These are phyloP conservation scores for Macropus fuliginosus DNA, from an alignment of 2,797 vertebrate genomes.

Conservation along the genomic window DNA sequence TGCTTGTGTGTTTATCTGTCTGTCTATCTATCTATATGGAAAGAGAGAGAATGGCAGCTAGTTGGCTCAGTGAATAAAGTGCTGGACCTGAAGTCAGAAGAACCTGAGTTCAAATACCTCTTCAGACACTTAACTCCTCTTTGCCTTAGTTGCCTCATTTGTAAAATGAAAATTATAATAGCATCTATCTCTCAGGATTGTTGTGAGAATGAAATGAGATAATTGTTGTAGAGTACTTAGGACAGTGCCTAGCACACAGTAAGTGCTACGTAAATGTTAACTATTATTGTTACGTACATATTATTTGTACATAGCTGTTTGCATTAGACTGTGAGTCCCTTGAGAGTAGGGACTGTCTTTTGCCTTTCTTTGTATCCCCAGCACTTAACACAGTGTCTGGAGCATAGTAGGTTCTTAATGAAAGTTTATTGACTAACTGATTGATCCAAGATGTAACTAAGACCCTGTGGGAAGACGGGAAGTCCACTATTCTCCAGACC, in stretches of 20 bases:
- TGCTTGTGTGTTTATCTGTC: not conserved
- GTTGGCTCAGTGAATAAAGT: not conserved
- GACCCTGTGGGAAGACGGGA: not conserved
- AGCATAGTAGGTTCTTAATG: not conserved
- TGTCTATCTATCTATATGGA: not conserved
- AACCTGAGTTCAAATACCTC: not conserved
- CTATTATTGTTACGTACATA: not conserved
- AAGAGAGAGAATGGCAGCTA: not conserved
- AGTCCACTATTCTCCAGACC: not conserved
- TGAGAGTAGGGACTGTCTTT: not conserved
- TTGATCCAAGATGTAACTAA: not conserved
- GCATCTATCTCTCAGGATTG: not conserved
- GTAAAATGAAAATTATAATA: not conserved
- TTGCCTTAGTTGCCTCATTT: not conserved
- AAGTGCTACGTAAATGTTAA: not conserved
- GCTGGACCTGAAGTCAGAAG: not conserved
- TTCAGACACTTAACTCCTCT: not conserved
- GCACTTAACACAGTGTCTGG: not conserved
- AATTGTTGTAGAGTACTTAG: not conserved
- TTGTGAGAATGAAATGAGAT: not conserved
- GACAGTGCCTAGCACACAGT: not conserved
- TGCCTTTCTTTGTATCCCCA: not conserved
- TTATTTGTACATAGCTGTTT: not conserved
- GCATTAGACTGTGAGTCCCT: not conserved
- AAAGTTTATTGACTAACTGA: not conserved